Evolutionary conservation across 1,140 invertebrate genomes (phyloP).

Genomic region (Subanguina moxae): DNA sequence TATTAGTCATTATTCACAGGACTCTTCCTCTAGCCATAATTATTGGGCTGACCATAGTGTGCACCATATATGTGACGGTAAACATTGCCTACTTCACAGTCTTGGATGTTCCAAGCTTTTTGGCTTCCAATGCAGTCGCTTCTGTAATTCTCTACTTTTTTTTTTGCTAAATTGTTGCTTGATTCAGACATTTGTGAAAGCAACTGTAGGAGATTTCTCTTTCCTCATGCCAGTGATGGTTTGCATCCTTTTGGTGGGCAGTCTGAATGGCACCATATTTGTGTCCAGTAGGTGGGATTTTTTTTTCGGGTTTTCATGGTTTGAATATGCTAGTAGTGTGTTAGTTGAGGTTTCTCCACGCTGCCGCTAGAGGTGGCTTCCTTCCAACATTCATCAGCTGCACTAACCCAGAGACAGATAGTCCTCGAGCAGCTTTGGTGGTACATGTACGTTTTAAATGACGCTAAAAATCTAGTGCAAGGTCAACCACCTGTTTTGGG

Average conservation of each 20-base stretch:
- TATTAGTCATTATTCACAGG: constrained; percentile 15
- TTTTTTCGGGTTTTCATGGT: neutral
- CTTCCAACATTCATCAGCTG: constrained; percentile 45
- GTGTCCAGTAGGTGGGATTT: neutral
- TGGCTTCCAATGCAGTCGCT: constrained; percentile 42
- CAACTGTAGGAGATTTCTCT: constrained; percentile 39
- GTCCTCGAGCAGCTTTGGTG: constrained; percentile 44
- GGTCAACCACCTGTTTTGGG: constrained; percentile 1
- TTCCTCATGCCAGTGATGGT: constrained; percentile 54
- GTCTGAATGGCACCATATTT: neutral
- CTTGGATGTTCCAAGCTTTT: constrained; percentile 27
- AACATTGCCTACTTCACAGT: constrained; percentile 50
- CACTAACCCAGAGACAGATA: constrained; percentile 38
- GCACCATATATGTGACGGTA: constrained; percentile 39
- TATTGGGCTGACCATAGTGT: constrained; percentile 43
- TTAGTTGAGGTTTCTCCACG: constrained; percentile 43
- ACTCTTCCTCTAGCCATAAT: constrained; percentile 50
- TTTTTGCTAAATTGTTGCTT: neutral
- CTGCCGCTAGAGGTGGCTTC: constrained; percentile 49
- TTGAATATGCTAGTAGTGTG: no score
- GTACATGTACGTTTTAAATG: constrained; percentile 7
- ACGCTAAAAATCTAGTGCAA: neutral
- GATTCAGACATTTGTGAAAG: constrained; percentile 50
- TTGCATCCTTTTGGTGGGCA: constrained; percentile 48
- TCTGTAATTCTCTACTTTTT: constrained; percentile 15